phyloP scores from a whole-genome alignment of 2,113 vertebrate genomes.

The Brevimyrus niger region DNA sequence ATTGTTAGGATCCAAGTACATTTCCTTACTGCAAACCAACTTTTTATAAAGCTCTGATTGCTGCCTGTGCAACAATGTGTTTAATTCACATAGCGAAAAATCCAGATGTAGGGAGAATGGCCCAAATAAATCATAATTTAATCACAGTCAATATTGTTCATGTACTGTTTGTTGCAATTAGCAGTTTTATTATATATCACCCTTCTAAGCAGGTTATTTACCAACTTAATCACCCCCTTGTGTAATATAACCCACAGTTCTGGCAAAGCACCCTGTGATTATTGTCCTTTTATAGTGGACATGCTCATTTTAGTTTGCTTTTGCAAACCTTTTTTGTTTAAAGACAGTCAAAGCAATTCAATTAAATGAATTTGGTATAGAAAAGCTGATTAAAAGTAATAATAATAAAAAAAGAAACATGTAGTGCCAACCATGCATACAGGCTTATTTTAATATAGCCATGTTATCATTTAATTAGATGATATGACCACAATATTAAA shows the following conservation, averaged over 20 bases:
- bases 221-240: slow-evolving; percentile 2
- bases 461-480: not conserved
- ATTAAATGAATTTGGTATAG: not conserved
- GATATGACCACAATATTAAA: not conserved
- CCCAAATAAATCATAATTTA: slow-evolving; percentile 22
- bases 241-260: not conserved
- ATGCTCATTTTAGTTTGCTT: not conserved
- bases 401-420: not conserved
- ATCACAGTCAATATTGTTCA: slow-evolving; percentile 16
- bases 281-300: not conserved
- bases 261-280: slow-evolving; percentile 5
- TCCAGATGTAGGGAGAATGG: slow-evolving; percentile 4
- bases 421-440: not conserved
- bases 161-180: slow-evolving; percentile 14
- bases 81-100: not conserved
- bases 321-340: not conserved
- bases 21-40: not conserved
- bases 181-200: slow-evolving; percentile 8
- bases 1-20: not conserved
- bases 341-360: not conserved
- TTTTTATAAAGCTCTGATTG: slow-evolving; percentile 1
- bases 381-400: not conserved
- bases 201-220: slow-evolving; percentile 18
- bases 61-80: not conserved
- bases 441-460: not conserved